Evolutionary conservation across 92 coral and sea anemone species (phyloP), one percentile per base, ranked within the genome.

Genomic region (Metridium senile): DNA sequence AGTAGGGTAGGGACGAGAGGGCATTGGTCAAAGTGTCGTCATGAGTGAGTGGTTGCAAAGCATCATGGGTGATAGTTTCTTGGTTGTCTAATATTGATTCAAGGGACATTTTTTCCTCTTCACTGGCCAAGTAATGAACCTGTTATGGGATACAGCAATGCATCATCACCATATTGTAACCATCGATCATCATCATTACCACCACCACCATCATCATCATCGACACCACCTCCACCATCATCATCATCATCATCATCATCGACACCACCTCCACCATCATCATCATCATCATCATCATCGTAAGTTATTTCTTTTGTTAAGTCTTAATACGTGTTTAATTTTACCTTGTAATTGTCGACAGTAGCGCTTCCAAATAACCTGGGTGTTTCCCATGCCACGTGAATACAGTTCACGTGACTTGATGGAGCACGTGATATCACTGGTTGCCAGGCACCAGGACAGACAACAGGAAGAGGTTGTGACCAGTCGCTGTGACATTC

Each of bases 401-500:
- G 83, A 27, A 94, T 90, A 69, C 87, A 84, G 82, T 91, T 89
- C 30, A 88, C 71, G 62, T 71, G 81, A 34, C 73, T 63, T 17
- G 90, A 88, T 54, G 58, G 89, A 29, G 88, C 86, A 64, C 97
- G 91, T 33, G 66, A 58, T 83, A 94, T 47, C 61, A 70, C 77
- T 56, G 90, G 97, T 74, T 70, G 59, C 51, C 74, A 46, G 4
- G 92, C 87, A 23, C 98, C 98, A 23, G 98, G 98, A 63, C 97
- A 91, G 62, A 92, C 92, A 80, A 94, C 86, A 7, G 63, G 46
- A 11, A 94, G 74, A 10, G 84, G 62, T 19, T 86, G 90, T 27
- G 98, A 84, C 94, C 89, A 94, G 45, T 84, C 85, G 47, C 98
- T 91, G 56, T 94, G 84, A 61, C 98, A 94, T 6, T 78, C 87